A percentile compares a stretch with the other conserved stretches of the same genome.
Conservation (phyloP, 2,797 vertebrate species). For the Tragelaphus eurycerus region DNA sequence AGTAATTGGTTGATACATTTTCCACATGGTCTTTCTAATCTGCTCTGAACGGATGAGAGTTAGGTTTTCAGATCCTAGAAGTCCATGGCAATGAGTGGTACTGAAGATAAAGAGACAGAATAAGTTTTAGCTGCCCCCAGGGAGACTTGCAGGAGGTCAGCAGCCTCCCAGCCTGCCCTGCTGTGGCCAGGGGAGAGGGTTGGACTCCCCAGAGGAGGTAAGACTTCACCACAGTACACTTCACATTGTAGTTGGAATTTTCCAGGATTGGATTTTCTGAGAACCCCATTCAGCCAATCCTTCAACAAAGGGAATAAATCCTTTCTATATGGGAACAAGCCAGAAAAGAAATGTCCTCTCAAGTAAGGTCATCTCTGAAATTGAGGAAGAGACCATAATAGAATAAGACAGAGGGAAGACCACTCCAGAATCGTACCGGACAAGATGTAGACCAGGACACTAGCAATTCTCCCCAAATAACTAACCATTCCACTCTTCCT, state of each 20-base stretch:
- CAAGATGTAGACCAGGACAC: neutral
- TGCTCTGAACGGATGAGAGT: neutral
- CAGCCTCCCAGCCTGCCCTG: neutral
- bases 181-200: neutral
- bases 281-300: neutral
- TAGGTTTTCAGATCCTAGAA: slow-evolving; percentile 12
- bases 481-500: neutral
- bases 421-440: too few relatives aligned
- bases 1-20: slow-evolving; percentile 42
- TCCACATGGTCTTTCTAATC: slow-evolving; percentile 3
- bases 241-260: neutral
- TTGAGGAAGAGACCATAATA: neutral
- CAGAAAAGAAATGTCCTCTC: neutral
- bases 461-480: neutral
- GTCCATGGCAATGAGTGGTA: neutral
- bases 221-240: neutral
- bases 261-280: neutral
- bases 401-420: neutral
- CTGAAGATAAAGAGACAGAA: neutral
- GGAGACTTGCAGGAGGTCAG: neutral
- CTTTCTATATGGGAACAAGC: neutral
- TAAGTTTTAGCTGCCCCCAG: neutral
- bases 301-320: neutral
- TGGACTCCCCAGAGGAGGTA: neutral
- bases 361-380: neutral